These are phyloP conservation scores for Gobius niger DNA, from an alignment of 2,113 vertebrate genomes.

Conservation along the genomic window DNA sequence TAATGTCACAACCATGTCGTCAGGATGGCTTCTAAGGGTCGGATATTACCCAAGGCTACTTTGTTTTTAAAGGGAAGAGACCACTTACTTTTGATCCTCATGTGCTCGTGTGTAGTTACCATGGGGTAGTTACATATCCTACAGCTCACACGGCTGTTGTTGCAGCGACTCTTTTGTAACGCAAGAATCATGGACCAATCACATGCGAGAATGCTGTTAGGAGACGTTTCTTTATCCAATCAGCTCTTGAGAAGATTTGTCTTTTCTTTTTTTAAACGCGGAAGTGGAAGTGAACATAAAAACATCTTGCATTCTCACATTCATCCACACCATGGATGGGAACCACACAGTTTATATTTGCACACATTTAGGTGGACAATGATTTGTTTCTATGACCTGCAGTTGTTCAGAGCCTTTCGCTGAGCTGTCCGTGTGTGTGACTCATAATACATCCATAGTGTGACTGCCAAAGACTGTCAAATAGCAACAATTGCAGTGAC, in stretches of 20 bases:
- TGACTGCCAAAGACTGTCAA: too few relatives aligned
- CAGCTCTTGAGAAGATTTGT: neutral
- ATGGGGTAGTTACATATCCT: neutral
- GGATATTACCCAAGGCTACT: too few relatives aligned
- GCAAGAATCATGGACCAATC: constrained; percentile 30
- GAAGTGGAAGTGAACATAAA: constrained; percentile 53
- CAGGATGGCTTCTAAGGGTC: neutral
- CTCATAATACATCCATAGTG: too few relatives aligned
- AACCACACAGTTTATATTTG: too few relatives aligned
- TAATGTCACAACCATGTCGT: neutral
- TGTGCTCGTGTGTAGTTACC: constrained; percentile 8
- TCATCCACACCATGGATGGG: too few relatives aligned
- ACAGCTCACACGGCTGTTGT: neutral
- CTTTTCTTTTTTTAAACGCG: neutral
- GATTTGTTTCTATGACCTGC: neutral
- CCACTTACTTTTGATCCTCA: neutral
- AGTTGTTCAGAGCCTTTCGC: neutral
- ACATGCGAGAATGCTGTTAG: neutral
- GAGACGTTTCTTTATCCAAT: constrained; percentile 19
- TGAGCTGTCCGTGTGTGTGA: too few relatives aligned
- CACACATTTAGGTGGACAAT: neutral
- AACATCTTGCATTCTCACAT: too few relatives aligned
- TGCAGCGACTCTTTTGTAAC: constrained; percentile 8
- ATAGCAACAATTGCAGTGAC: too few relatives aligned
- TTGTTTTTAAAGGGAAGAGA: neutral